Conservation (phyloP, 2,888 invertebrate species). For the Marronus borbonicus region DNA sequence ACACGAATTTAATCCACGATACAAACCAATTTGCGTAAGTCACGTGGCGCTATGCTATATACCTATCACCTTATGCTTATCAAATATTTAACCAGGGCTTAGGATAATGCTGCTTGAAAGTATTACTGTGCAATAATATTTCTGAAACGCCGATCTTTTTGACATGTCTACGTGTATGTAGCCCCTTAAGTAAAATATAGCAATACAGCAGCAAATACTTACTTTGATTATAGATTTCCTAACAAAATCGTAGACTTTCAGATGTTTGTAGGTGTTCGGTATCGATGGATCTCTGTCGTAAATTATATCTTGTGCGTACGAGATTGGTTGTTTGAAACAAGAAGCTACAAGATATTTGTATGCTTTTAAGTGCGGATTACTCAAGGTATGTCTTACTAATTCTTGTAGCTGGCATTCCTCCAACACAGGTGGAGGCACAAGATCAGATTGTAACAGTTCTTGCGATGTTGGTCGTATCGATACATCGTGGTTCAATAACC, state of each 20-base stretch:
- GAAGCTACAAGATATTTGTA: constrained; percentile 81
- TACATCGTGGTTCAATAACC: constrained; percentile 91
- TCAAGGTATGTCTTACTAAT: constrained; percentile 85
- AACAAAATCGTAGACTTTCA: constrained; percentile 69
- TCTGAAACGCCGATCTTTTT: too few relatives aligned
- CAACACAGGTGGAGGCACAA: constrained; percentile 88
- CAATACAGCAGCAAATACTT: constrained; percentile 45
- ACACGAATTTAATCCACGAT: too few relatives aligned
- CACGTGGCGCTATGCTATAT: too few relatives aligned
- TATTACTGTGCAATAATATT: too few relatives aligned
- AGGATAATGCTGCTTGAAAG: too few relatives aligned
- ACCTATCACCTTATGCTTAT: too few relatives aligned
- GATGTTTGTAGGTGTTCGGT: constrained; percentile 68
- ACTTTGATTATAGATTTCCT: constrained; percentile 66
- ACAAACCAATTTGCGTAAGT: too few relatives aligned
- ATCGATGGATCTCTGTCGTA: constrained; percentile 80
- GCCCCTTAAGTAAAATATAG: too few relatives aligned
- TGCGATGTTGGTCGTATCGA: constrained; percentile 87
- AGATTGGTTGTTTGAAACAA: constrained; percentile 73
- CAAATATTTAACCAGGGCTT: too few relatives aligned
- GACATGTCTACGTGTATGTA: too few relatives aligned
- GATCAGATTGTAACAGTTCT: constrained; percentile 86
- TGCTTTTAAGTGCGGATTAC: constrained; percentile 84
- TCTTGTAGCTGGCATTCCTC: constrained; percentile 90
- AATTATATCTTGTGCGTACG: constrained; percentile 80